Percentiles rank a stretch among this genome's conserved stretches.
Evolutionary conservation across 2,888 invertebrate genomes (phyloP).

Genomic region (Allolobophora icterica): DNA sequence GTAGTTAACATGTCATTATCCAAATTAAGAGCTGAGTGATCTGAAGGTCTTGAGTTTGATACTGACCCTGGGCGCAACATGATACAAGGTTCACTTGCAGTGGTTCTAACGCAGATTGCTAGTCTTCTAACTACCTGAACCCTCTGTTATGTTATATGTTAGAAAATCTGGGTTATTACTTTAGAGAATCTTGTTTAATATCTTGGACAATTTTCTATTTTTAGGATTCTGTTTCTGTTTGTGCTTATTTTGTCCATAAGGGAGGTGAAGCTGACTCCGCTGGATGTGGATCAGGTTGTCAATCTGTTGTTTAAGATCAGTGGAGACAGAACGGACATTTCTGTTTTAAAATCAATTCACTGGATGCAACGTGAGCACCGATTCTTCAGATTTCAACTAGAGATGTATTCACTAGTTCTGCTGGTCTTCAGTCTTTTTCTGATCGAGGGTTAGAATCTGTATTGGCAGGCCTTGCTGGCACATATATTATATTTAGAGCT

Average conservation of each 20-base stretch:
- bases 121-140: too few species aligned
- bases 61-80: too few species aligned
- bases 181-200: neutral
- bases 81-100: too few species aligned
- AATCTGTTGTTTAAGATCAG: neutral
- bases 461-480: neutral
- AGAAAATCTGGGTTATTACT: too few species aligned
- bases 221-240: neutral
- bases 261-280: neutral
- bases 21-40: too few species aligned
- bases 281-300: neutral
- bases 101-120: too few species aligned
- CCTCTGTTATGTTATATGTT: too few species aligned
- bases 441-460: neutral
- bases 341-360: neutral
- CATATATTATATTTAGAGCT: too few species aligned
- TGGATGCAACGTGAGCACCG: conserved; percentile 3
- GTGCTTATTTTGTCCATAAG: neutral
- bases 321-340: neutral
- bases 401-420: neutral
- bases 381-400: neutral
- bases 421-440: neutral
- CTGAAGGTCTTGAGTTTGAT: too few species aligned
- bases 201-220: neutral
- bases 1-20: too few species aligned